Evolutionary conservation across 1,140 invertebrate genomes (phyloP).

Genomic region (Scaptodrosophila lebanonensis): DNA sequence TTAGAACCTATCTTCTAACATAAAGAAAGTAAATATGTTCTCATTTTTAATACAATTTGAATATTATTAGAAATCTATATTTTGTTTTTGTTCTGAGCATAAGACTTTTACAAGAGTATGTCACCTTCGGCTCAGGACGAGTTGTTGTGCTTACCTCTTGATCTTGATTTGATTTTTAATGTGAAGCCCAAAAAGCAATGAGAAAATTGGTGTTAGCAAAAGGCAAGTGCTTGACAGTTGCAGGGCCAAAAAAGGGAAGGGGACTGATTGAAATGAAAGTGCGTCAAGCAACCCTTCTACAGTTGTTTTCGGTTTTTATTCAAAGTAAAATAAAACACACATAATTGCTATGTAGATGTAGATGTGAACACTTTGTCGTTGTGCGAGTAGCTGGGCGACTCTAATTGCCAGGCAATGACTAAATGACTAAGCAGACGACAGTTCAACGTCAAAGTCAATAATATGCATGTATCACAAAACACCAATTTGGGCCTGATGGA

Average conservation of each 20-base stretch:
- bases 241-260: slow-evolving; percentile 26
- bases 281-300: slow-evolving; percentile 59
- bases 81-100: too few relatives aligned
- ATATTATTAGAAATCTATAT: too few relatives aligned
- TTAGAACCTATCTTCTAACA: too few relatives aligned
- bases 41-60: too few relatives aligned
- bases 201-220: slow-evolving; percentile 73
- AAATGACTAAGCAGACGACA: slow-evolving; percentile 68
- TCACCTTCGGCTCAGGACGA: too few relatives aligned
- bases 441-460: slow-evolving; percentile 67
- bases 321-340: too few relatives aligned
- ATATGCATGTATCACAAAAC: slow-evolving; percentile 74
- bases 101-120: too few relatives aligned
- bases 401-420: slow-evolving; percentile 45
- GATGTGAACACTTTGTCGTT: slow-evolving; percentile 3
- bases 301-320: too few relatives aligned
- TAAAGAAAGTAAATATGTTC: too few relatives aligned
- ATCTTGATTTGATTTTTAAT: slow-evolving; percentile 64
- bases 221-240: slow-evolving; percentile 55
- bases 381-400: slow-evolving; percentile 7
- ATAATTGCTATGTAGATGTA: slow-evolving; percentile 66
- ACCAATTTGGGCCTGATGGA: slow-evolving; percentile 51
- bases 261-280: slow-evolving; percentile 26
- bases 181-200: slow-evolving; percentile 63
- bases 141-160: slow-evolving; percentile 42